Percentiles rank a stretch among this genome's conserved stretches.
phyloP scores from a whole-genome alignment of 2,797 vertebrate species.

The Pangasius mekongensis region DNA sequence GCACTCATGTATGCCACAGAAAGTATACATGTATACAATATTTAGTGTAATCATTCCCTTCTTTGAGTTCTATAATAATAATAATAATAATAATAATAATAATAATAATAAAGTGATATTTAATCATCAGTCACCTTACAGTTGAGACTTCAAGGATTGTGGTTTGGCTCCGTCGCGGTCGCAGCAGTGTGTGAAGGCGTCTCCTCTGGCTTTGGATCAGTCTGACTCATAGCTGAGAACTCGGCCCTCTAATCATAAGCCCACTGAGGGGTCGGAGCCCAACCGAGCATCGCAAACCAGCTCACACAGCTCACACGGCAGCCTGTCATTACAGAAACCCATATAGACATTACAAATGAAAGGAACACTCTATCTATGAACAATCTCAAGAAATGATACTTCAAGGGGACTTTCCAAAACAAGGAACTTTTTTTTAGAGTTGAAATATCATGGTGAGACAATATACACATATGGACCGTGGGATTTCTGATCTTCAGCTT shows the following conservation, averaged over 20 bases:
- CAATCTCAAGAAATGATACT: constrained; percentile 34
- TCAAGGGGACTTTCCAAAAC: constrained; percentile 43
- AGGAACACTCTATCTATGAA: constrained; percentile 52
- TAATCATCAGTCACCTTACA: constrained; percentile 5
- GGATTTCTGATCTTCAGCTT: constrained; percentile 32
- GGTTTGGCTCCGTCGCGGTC: background rate
- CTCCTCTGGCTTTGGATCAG: constrained; percentile 35
- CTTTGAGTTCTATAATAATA: background rate
- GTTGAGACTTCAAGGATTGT: constrained; percentile 28
- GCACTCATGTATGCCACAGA: background rate
- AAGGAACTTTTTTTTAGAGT: constrained; percentile 20
- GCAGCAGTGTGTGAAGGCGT: constrained; percentile 31
- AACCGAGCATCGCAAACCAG: constrained; percentile 43
- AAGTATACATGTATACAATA: background rate
- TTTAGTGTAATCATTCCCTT: background rate
- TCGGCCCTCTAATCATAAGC: constrained; percentile 52
- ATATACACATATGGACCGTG: constrained; percentile 30
- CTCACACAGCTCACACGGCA: constrained; percentile 55
- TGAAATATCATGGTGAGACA: constrained; percentile 39
- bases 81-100: background rate
- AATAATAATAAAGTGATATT: background rate
- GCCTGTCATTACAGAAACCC: constrained; percentile 56
- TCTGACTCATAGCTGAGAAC: constrained; percentile 35
- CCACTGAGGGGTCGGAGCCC: constrained; percentile 50
- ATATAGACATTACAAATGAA: constrained; percentile 55